phyloP scores from a whole-genome alignment of 2,113 vertebrate species.

The Corythaeola cristata region DNA sequence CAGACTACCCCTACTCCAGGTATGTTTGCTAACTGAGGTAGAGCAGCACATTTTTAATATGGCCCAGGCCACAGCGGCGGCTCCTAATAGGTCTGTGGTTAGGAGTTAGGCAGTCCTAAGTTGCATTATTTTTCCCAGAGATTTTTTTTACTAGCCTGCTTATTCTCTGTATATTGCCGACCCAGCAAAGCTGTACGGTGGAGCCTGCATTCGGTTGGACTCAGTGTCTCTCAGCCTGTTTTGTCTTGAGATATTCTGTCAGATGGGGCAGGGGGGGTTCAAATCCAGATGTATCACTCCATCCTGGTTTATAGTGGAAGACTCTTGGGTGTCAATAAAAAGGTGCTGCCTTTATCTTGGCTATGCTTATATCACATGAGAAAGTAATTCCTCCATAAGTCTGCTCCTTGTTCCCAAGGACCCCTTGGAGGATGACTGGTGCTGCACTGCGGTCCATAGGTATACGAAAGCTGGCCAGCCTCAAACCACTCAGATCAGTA shows the following conservation, averaged over 20 bases:
- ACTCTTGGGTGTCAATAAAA: not conserved
- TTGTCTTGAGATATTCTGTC: not conserved
- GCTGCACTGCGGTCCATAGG: not conserved
- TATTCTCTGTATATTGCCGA: not conserved
- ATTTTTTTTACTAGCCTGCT: not conserved
- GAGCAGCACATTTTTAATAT: conserved; percentile 45
- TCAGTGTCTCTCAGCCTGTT: not conserved
- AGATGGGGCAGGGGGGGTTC: not conserved
- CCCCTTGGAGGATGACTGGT: not conserved
- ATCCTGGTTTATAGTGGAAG: not conserved
- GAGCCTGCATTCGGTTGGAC: not conserved
- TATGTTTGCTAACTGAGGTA: not conserved
- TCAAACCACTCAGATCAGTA: not conserved
- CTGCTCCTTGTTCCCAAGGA: not conserved
- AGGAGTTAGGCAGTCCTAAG: not conserved
- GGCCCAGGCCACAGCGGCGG: conserved; percentile 26
- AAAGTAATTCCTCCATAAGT: not conserved
- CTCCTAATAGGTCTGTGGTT: conserved; percentile 63
- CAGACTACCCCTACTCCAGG: conserved; percentile 4
- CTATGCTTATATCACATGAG: not conserved
- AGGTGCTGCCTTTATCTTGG: not conserved
- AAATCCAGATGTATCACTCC: not conserved
- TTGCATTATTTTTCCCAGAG: conserved; percentile 26
- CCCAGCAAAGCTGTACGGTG: not conserved
- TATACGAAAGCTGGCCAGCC: not conserved